These are phyloP conservation scores for Microcebus jonahi DNA, from an alignment of 2,113 vertebrate genomes.

Conservation along the genomic window DNA sequence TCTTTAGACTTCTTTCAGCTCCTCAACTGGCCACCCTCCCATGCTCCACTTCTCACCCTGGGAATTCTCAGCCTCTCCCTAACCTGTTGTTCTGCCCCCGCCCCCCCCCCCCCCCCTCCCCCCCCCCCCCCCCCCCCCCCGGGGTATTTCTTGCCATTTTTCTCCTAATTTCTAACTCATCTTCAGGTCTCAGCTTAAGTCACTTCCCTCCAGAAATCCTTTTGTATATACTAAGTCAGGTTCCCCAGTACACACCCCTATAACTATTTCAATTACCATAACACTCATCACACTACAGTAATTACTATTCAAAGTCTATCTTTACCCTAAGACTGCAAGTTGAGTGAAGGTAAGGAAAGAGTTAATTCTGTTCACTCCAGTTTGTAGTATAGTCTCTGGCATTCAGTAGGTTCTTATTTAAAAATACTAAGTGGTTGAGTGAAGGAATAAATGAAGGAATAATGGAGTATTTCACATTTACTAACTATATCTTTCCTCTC, in stretches of 20 bases:
- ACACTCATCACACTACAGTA: neutral
- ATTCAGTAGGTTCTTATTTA: conserved; percentile 1
- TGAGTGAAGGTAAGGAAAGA: neutral
- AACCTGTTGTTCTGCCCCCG: neutral
- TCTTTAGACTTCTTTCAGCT: neutral
- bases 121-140: too few species aligned
- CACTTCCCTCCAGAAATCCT: conserved; percentile 32
- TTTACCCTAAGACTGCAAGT: neutral
- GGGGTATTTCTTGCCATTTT: neutral
- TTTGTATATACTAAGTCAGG: neutral
- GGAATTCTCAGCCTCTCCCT: neutral
- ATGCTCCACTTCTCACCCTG: neutral
- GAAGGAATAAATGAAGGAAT: neutral
- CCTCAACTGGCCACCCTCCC: neutral
- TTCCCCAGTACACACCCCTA: neutral
- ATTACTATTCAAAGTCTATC: neutral
- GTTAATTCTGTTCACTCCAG: neutral
- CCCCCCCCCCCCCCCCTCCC: too few species aligned
- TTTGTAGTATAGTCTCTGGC: neutral
- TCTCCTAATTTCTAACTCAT: neutral
- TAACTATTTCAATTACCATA: neutral
- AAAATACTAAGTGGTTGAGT: neutral
- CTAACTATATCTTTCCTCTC: neutral
- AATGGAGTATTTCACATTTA: neutral
- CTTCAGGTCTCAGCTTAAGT: neutral